Evolutionary conservation across 2,888 invertebrate genomes (phyloP).

Genomic region (Zootermopsis nevadensis): DNA sequence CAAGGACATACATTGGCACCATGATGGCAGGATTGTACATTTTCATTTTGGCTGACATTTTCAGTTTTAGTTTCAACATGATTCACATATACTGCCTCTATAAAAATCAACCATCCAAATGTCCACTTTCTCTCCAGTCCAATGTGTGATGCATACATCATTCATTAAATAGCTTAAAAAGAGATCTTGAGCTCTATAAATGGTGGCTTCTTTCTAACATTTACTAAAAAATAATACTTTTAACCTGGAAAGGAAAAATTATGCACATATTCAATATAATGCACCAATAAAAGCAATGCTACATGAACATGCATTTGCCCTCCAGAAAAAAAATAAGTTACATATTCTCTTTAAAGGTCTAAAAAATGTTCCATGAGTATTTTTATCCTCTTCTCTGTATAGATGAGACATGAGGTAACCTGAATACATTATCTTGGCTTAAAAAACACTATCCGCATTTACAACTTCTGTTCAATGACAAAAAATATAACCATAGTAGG

Average conservation of each 20-base stretch:
- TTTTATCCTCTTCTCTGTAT: constrained; percentile 50
- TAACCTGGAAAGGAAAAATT: constrained; percentile 17
- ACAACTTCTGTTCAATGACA: constrained; percentile 25
- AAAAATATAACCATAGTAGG: constrained; percentile 46
- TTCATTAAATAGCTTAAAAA: constrained; percentile 34
- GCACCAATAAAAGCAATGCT: constrained; percentile 10
- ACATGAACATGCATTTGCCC: constrained; percentile 23
- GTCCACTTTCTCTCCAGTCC: constrained; percentile 42
- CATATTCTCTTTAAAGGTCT: background rate
- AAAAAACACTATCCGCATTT: constrained; percentile 41
- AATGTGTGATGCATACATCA: constrained; percentile 47
- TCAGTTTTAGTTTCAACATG: constrained; percentile 19
- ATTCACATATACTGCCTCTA: constrained; percentile 22
- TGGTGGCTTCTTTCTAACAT: constrained; percentile 46
- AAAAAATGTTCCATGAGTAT: constrained; percentile 47
- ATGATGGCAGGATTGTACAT: constrained; percentile 52
- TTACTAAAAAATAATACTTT: constrained; percentile 52
- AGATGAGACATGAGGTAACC: constrained; percentile 46
- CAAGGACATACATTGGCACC: constrained; percentile 52
- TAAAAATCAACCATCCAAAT: constrained; percentile 40
- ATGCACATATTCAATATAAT: background rate
- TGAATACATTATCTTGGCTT: constrained; percentile 49
- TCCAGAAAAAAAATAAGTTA: constrained; percentile 39
- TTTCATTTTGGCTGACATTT: constrained; percentile 45
- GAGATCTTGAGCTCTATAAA: constrained; percentile 36